Evolutionary conservation across 2,888 invertebrate species (phyloP).

Genomic region (Drosophila greeni): DNA sequence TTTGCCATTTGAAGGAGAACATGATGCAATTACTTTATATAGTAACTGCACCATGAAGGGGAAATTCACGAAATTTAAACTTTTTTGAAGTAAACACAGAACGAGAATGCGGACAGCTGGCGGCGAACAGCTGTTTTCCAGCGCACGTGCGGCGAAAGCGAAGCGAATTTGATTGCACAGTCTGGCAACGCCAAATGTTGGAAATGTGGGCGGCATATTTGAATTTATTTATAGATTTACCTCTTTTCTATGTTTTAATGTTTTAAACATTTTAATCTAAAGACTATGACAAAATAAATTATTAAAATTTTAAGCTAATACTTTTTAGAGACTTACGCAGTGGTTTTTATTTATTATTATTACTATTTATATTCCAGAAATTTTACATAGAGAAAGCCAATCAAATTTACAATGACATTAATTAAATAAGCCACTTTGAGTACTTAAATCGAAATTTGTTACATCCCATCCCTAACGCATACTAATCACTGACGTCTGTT

Average conservation of each 20-base stretch:
- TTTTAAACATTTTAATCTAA: no score
- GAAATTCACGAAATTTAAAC: conserved; percentile 15
- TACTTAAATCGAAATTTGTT: no score
- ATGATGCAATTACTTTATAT: no score
- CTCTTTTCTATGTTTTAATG: neutral
- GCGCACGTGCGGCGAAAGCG: neutral
- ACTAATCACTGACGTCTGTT: conserved; percentile 3
- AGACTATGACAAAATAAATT: no score
- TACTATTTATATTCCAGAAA: no score
- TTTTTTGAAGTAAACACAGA: conserved; percentile 15
- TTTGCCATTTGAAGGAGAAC: conserved; percentile 44
- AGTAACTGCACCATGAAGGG: no score
- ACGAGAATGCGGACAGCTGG: conserved; percentile 23
- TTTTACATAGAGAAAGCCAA: no score
- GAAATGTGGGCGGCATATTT: neutral
- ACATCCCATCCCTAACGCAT: neutral
- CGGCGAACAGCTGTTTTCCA: neutral
- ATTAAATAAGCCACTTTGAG: no score
- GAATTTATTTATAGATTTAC: neutral
- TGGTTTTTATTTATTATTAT: no score
- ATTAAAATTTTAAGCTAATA: no score
- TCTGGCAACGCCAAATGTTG: neutral
- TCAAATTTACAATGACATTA: no score
- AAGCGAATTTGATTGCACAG: neutral
- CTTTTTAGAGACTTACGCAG: no score